phyloP scores from a whole-genome alignment of 2,797 vertebrate species.

The Gymnocypris eckloni region DNA sequence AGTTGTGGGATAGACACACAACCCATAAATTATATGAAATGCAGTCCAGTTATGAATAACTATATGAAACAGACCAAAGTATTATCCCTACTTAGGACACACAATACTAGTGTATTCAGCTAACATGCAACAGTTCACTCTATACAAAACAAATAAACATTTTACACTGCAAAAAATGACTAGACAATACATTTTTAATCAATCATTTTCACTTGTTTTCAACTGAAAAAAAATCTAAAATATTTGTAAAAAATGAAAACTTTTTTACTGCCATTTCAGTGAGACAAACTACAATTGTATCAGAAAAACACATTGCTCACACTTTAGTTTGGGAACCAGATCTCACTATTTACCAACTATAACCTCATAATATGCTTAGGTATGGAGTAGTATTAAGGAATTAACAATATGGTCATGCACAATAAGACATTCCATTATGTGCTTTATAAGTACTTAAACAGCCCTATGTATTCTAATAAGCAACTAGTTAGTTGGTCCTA shows the following conservation, averaged over 20 bases:
- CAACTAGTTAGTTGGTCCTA: background rate
- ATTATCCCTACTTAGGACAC: background rate
- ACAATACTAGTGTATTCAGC: background rate
- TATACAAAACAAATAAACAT: background rate
- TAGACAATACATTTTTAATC: background rate
- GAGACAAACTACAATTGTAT: background rate
- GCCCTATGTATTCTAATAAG: background rate
- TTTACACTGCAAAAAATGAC: background rate
- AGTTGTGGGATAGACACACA: slow-evolving; percentile 10
- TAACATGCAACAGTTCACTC: background rate
- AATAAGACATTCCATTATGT: background rate
- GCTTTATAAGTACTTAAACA: background rate
- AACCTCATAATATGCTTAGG: background rate
- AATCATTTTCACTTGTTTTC: background rate
- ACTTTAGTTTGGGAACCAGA: background rate
- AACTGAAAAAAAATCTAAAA: background rate
- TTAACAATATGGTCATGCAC: background rate
- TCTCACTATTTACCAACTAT: background rate
- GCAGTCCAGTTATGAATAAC: slow-evolving; percentile 1
- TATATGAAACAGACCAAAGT: background rate
- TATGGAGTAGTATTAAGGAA: background rate
- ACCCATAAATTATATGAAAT: slow-evolving; percentile 16
- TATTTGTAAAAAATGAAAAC: background rate
- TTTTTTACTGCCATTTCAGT: background rate
- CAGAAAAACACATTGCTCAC: background rate